Base-by-base conservation (phyloP, 2,888 invertebrate genomes). In the Eupeodes latifasciatus region DNA sequence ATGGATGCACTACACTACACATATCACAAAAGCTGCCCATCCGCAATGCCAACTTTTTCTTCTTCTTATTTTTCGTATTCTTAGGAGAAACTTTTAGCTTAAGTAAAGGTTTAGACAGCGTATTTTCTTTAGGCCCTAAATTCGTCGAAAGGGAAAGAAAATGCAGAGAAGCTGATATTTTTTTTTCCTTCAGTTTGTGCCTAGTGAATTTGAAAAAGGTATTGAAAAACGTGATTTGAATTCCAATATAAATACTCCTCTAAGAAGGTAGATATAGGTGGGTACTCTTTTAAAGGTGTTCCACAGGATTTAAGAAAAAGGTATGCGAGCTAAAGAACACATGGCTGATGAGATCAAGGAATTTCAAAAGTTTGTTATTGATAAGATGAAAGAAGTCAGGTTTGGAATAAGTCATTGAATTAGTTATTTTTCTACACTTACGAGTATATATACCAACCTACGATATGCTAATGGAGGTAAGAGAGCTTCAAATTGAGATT, bases 21-120 rank as follows among this genome's bases (percentile, higher is more conserved):
- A 64, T 12, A 66, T 49, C 62, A 86, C 82, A 69, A 82, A 79
- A 71, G 78, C 57, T 82, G 82, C 71, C 79, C 86, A 75, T 79
- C 82, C 67, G 49, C 74, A 78, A 51, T 16, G 49, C 57, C 59
- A 82, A 81, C 14, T 11, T 14, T 34, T 10, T 14, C 59, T 81
- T 81, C 27, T 27, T 27, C 27, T 27, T 27, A 27, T 27, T 27
- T 27, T 27, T 27, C 27, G 1, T 27, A 1, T 27, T 27, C 67
- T 49, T 34, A 51, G 14, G 19, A 62, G 62, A 47, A 86, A 82
- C 75, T 86, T 86, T 55, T n/a, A 16, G 27, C 69, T 75, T 74
- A 75, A 81, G 85, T 62, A 77, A 79, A 57, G 69, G 69, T 57
- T 79, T 64, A 82, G 86, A 75, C 79, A 64, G 47, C 59, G 47